Conservation (phyloP, 1,140 invertebrate species). For the Pollicipes pollicipes region DNA sequence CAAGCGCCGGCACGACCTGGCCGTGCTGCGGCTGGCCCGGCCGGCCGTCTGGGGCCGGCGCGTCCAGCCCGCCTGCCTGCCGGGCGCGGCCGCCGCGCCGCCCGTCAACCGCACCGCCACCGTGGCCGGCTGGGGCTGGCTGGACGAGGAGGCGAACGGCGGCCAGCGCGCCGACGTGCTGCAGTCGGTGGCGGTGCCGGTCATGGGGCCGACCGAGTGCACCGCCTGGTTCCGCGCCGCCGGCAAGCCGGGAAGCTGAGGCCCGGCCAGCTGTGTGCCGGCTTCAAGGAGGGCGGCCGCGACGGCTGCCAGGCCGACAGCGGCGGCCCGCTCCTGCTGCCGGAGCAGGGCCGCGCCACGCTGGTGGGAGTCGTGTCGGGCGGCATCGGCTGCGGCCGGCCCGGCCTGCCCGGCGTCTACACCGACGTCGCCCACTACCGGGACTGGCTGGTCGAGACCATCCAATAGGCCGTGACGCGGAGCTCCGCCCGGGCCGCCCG, state of each 20-base stretch:
- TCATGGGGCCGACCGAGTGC: neutral
- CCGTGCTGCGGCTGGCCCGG: neutral
- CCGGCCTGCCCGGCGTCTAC: neutral
- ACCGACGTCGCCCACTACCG: neutral
- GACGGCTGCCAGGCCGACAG: conserved; percentile 41
- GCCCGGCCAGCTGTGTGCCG: conserved; percentile 13
- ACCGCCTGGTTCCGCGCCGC: conserved; percentile 3
- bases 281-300: conserved; percentile 14
- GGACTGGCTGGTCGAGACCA: neutral
- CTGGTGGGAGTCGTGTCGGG: neutral
- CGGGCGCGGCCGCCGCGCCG: neutral
- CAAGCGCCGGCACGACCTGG: conserved; percentile 2
- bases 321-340: conserved; percentile 18
- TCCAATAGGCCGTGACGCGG: neutral
- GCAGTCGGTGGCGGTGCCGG: conserved; percentile 10
- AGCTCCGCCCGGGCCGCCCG: too few relatives aligned
- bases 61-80: conserved; percentile 7
- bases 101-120: neutral
- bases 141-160: neutral
- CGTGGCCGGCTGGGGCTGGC: conserved; percentile 10
- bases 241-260: conserved; percentile 8
- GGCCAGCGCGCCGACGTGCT: conserved; percentile 6
- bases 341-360: neutral
- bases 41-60: neutral
- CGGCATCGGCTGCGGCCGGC: neutral